A percentile compares a stretch with the other conserved stretches of the same genome.
phyloP scores from a whole-genome alignment of 2,113 vertebrate species.

The Passer domesticus region DNA sequence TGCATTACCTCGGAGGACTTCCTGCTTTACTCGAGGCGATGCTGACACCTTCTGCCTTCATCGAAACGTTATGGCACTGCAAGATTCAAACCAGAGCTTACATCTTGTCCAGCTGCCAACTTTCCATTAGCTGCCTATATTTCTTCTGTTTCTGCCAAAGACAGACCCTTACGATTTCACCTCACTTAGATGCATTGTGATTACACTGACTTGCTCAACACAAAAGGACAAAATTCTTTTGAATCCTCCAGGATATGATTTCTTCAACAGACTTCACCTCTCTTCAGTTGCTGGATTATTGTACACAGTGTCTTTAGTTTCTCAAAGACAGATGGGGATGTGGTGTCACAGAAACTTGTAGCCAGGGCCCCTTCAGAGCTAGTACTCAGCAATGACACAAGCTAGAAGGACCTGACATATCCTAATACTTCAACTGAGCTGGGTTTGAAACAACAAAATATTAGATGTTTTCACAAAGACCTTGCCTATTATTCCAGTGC shows the following conservation, averaged over 20 bases:
- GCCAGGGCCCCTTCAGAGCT: background rate
- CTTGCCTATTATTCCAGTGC: background rate
- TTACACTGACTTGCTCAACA: background rate
- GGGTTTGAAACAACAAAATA: background rate
- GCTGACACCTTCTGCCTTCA: slow-evolving; percentile 27
- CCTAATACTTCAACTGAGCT: background rate
- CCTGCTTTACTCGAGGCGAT: background rate
- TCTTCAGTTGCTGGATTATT: background rate
- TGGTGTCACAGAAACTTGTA: background rate
- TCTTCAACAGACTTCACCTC: background rate
- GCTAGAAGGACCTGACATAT: background rate
- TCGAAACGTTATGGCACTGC: background rate
- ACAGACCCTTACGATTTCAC: background rate
- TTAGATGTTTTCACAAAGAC: background rate
- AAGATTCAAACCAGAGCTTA: background rate
- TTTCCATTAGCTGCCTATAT: slow-evolving; percentile 13
- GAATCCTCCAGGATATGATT: background rate
- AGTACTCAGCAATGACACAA: background rate
- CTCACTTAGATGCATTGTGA: background rate
- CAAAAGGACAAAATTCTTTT: background rate
- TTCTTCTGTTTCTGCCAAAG: background rate
- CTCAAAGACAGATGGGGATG: background rate
- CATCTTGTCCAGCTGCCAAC: background rate
- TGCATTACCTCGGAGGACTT: background rate
- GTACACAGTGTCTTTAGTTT: background rate